These are phyloP conservation scores for Lepus oiostolus DNA, from an alignment of 2,797 vertebrate genomes.

Conservation along the genomic window DNA sequence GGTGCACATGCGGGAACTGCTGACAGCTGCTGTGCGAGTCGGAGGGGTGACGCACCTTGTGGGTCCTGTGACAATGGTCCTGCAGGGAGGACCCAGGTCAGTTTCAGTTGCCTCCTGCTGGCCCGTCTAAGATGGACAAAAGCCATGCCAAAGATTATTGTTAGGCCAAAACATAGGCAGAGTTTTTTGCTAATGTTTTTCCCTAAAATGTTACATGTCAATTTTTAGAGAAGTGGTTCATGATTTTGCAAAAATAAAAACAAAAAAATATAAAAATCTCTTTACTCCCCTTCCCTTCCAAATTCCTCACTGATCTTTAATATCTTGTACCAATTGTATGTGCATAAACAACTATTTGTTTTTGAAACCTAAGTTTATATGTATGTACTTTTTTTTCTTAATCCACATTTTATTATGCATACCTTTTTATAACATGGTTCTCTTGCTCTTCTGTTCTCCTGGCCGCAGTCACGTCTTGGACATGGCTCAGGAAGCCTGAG, in stretches of 20 bases:
- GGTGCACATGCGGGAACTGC: constrained; percentile 98
- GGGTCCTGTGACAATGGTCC: constrained; percentile 98
- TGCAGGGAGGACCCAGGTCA: constrained; percentile 98
- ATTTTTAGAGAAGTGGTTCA: constrained; percentile 24
- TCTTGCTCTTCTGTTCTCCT: not conserved
- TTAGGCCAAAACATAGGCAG: not conserved
- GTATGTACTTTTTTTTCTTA: not conserved
- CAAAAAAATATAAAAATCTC: not conserved
- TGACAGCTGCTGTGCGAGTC: constrained; percentile 97
- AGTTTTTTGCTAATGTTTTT: constrained; percentile 2
- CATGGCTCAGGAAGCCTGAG: not conserved
- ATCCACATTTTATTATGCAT: not conserved
- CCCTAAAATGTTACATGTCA: not conserved
- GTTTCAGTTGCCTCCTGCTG: constrained; percentile 14
- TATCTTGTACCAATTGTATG: not conserved
- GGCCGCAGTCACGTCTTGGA: not conserved
- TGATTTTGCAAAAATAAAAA: not conserved
- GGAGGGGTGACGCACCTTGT: constrained; percentile 98
- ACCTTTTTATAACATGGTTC: not conserved
- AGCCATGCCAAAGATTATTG: not conserved
- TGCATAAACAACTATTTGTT: not conserved
- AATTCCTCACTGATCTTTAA: constrained; percentile 3
- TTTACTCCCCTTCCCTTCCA: not conserved
- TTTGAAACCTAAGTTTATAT: not conserved
- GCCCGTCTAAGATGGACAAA: not conserved